phyloP scores from a whole-genome alignment of 2,797 vertebrate species.

The Buphagus erythrorhynchus region DNA sequence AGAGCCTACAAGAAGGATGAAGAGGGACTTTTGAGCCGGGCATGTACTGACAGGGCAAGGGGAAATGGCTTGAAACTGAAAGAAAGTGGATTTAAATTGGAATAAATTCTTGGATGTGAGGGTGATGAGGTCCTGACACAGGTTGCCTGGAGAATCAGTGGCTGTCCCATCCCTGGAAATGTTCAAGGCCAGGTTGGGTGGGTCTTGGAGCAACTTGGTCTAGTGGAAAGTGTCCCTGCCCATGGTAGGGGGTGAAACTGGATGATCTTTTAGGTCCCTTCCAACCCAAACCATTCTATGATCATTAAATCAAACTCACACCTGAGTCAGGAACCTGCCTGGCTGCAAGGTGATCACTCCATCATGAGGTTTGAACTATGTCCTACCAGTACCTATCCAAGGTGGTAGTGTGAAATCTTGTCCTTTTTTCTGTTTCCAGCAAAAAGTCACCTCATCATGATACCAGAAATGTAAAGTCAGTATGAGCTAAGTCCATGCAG shows the following conservation, averaged over 20 bases:
- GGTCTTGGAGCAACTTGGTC: background rate
- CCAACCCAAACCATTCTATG: background rate
- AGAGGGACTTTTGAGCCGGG: background rate
- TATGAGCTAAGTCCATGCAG: background rate
- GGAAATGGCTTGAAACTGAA: background rate
- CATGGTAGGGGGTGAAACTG: background rate
- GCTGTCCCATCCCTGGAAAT: background rate
- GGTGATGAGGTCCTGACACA: background rate
- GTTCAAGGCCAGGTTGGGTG: background rate
- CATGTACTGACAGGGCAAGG: background rate
- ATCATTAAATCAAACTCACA: background rate
- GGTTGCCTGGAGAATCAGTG: background rate
- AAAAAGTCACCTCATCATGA: background rate
- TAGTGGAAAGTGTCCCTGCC: background rate
- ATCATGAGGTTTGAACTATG: background rate
- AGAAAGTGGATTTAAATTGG: background rate
- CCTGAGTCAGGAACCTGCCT: background rate
- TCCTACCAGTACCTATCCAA: background rate
- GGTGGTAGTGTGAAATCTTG: background rate
- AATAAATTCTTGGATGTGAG: background rate
- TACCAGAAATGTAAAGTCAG: background rate
- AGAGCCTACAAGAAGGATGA: background rate
- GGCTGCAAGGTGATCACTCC: background rate
- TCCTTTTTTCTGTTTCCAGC: background rate
- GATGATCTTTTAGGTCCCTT: background rate